These are phyloP conservation scores for Girardia tigrina DNA, from an alignment of 2,888 invertebrate species.

Conservation along the genomic window DNA sequence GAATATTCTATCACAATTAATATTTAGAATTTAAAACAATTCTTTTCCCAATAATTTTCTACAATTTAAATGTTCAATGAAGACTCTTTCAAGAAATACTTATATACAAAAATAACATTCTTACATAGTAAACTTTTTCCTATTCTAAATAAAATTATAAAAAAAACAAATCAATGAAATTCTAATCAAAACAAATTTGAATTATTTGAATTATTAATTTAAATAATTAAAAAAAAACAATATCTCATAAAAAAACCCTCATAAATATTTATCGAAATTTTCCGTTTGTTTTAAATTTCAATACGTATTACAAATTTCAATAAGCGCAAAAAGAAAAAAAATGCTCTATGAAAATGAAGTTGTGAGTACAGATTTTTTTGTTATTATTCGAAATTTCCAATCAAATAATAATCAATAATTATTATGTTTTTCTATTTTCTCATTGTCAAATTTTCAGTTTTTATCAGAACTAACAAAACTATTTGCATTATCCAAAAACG, in stretches of 20 bases:
- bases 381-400: too few relatives aligned
- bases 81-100: too few relatives aligned
- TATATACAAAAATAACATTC: too few relatives aligned
- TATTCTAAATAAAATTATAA: not conserved
- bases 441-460: constrained; percentile 65
- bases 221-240: not conserved
- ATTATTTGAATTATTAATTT: not conserved
- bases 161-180: not conserved
- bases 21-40: too few relatives aligned
- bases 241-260: not conserved
- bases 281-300: constrained; percentile 12
- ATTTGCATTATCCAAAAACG: constrained; percentile 68
- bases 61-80: too few relatives aligned
- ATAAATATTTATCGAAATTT: not conserved
- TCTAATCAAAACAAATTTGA: not conserved
- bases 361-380: too few relatives aligned
- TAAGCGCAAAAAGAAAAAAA: not conserved
- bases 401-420: too few relatives aligned
- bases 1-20: too few relatives aligned
- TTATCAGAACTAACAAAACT: constrained; percentile 67
- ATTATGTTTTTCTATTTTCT: too few relatives aligned
- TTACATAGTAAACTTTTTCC: too few relatives aligned
- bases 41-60: too few relatives aligned
- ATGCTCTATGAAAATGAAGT: constrained; percentile 10
- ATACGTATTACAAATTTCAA: not conserved